phyloP scores from a whole-genome alignment of 2,113 vertebrate species.

The Ammodytes marinus region DNA sequence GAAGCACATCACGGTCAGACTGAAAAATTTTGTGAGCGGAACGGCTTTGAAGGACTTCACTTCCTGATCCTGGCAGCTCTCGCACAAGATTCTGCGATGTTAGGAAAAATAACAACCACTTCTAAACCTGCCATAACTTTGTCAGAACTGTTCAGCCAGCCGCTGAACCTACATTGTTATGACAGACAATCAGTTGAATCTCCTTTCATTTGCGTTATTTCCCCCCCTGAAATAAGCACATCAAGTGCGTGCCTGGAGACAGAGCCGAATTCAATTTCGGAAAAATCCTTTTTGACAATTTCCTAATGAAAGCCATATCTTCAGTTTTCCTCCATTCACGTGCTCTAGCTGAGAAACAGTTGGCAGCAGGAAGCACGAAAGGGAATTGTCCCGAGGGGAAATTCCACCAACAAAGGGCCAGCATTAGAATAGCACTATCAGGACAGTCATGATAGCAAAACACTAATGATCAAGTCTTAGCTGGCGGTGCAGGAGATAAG shows the following conservation, averaged over 20 bases:
- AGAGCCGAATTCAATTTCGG: conserved; percentile 24
- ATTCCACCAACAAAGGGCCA: conserved; percentile 42
- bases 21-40: conserved; percentile 56
- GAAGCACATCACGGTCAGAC: conserved; percentile 51
- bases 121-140: conserved; percentile 14
- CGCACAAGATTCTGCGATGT: conserved; percentile 36
- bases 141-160: conserved; percentile 26
- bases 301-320: conserved; percentile 34
- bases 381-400: conserved; percentile 45
- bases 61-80: conserved; percentile 47
- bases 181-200: conserved; percentile 45
- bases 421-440: conserved; percentile 51
- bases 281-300: conserved; percentile 18
- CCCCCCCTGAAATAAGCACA: conserved; percentile 8
- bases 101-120: conserved; percentile 35
- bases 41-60: conserved; percentile 60
- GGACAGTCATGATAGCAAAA: conserved; percentile 56
- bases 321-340: conserved; percentile 13
- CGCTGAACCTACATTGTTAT: conserved; percentile 12
- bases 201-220: conserved; percentile 41
- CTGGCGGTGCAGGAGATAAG: conserved; percentile 53
- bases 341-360: conserved; percentile 20
- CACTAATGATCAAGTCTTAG: conserved; percentile 71
- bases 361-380: conserved; percentile 5
- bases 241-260: conserved; percentile 7